These are phyloP conservation scores for Aphelenchoides fujianensis DNA, from an alignment of 1,140 invertebrate genomes.

Conservation along the genomic window DNA sequence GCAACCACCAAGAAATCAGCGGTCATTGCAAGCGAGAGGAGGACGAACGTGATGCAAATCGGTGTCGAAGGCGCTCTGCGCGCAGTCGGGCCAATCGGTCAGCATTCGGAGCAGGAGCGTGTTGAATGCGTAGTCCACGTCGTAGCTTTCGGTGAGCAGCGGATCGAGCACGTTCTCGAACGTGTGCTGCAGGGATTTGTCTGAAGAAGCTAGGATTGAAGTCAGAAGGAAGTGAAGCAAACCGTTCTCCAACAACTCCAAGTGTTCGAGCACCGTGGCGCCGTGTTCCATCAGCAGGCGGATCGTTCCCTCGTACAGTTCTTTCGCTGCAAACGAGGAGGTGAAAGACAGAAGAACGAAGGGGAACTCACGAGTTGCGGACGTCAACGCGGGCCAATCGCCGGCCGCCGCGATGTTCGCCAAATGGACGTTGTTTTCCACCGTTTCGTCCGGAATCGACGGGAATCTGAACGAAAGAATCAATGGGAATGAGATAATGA, in stretches of 20 bases:
- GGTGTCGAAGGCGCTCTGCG: conserved; percentile 38
- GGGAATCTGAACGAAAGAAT: conserved; percentile 55
- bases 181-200: conserved; percentile 22
- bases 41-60: conserved; percentile 57
- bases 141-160: conserved; percentile 56
- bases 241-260: conserved; percentile 54
- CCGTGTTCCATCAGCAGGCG: conserved; percentile 57
- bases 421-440: conserved; percentile 56
- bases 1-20: too few relatives aligned
- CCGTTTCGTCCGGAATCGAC: conserved; percentile 57
- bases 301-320: conserved; percentile 61
- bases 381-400: conserved; percentile 55
- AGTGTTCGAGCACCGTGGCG: conserved; percentile 55
- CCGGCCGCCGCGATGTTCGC: conserved; percentile 51
- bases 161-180: conserved; percentile 57
- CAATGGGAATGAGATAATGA: too few relatives aligned
- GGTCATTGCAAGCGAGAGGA: too few relatives aligned
- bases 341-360: conserved; percentile 1
- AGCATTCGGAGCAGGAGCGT: conserved; percentile 58
- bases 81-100: conserved; percentile 60
- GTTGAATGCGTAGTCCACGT: conserved; percentile 58
- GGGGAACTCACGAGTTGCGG: conserved; percentile 44
- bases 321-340: conserved; percentile 49
- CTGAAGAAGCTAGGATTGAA: too few relatives aligned
- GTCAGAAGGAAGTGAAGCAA: too few relatives aligned